Evolutionary conservation across 2,113 vertebrate genomes (phyloP), one percentile per base, ranked within the genome.

Genomic region (Tinamus guttatus): DNA sequence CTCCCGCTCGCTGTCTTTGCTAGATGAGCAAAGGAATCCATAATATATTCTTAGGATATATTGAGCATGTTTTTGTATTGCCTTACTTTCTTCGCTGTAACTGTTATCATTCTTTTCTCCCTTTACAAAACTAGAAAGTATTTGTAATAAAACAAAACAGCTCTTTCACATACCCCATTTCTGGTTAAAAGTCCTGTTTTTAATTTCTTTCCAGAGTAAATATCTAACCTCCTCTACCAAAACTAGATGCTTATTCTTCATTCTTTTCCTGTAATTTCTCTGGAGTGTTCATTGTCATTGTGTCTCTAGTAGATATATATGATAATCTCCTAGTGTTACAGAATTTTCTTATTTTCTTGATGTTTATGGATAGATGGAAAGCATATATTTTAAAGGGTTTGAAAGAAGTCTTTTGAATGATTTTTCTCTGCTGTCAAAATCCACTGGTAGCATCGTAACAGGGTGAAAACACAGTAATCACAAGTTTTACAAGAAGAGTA

Each of bases 161-260:
- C 24, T 88, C 30, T 90, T 92, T 65, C 60, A 62, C 69, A 71
- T 63, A 67, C 45, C 88, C 70, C 40, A 74, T 80, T 90, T 92
- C 84, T 95, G 74, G 68, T 95, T 86, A 90, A 93, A 96, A 86
- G 32, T 13, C 63, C 74, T 87, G 94, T 3, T 79, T 96, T 94
- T 74, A 92, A 94, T 96, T 94, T 96, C 63, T 95, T 90, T 89
- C 40, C 41, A 87, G 90, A 94, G 70, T 87, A 91, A 94, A 87
- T 86, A 93, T 58, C 27, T 69, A 92, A 45, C 36, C 45, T 87
- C 25, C 40, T 87, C 36, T 80, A 91, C 28, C 11, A 92, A 92
- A 96, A 87, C 70, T 85, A 79, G 90, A 93, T 47, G 58, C 49
- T 51, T 30, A 70, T 65, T 94, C 74, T 87, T 87, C 43, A 87